Evolutionary conservation across 1,140 invertebrate genomes (phyloP), one percentile per base, ranked within the genome.

Genomic region (Drosophila lacteicornis): DNA sequence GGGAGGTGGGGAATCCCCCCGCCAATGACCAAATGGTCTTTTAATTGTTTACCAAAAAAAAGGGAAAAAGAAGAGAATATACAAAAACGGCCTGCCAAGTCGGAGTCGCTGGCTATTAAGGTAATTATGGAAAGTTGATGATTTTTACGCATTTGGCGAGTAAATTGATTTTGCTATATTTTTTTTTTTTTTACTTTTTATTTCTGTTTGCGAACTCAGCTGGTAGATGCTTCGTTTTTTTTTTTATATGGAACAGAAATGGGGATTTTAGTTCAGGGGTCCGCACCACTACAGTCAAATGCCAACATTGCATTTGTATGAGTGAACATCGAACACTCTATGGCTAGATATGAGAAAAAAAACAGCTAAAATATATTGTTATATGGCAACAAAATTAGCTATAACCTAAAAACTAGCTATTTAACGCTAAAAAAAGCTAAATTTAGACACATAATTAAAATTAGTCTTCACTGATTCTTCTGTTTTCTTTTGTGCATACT

Each of bases 51-150:
- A 38, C 13, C 19, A 45, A 45, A 22, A 50, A 50, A 42, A 19
- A 33, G 2, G 17, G 17, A 53, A 51, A 27, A 57, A 42, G 19
- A 56, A 56, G 49, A 53, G 47, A 43, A 33, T 30, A 30, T 43
- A 33, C 30, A 50, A 55, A 47, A 63, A 30, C 19, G 12, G 53
- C 13, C 36, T 19, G 36, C 36, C 27, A 36, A 61, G 42, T 60
- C 15, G 1, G 11, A 45, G 17, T 51, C 17, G 12, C 9, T 38
- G 56, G 33, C 43, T 45, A 66, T 60, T 70, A 61, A 53, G 38
- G 56, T 47, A 57, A 79, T 79, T 79, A 75, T 58, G 57, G 51
- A 70, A 78, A 73, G 36, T 43, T 33, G 19, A 58, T 73, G 36
- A 40, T 71, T 70, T 69, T 68, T 25, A 78, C 49, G 42, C 75